Conservation (phyloP, 2,888 invertebrate species). For the Apotomis betuletana region DNA sequence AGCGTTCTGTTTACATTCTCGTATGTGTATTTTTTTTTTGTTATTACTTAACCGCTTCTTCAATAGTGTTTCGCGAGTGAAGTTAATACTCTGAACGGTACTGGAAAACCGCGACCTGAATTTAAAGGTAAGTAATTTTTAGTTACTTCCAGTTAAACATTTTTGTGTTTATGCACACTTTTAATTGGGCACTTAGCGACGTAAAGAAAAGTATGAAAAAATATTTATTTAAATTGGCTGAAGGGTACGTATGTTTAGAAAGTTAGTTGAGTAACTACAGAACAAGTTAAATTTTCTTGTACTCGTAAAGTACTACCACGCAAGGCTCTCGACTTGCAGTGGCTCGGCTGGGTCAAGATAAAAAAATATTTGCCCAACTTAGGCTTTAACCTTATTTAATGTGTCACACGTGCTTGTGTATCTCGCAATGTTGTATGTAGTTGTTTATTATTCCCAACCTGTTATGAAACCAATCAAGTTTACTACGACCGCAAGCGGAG, state of each 20-base stretch:
- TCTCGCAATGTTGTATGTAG: constrained; percentile 25
- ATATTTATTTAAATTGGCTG: constrained; percentile 43
- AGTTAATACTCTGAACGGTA: constrained; percentile 69
- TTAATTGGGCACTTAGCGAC: constrained; percentile 32
- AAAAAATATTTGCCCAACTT: constrained; percentile 60
- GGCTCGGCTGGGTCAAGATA: constrained; percentile 69
- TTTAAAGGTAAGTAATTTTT: constrained; percentile 68
- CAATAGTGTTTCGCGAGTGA: constrained; percentile 72
- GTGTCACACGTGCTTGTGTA: constrained; percentile 27
- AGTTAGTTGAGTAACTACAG: constrained; percentile 76
- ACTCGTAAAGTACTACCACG: constrained; percentile 59
- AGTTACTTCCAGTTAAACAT: constrained; percentile 42
- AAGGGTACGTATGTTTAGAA: constrained; percentile 61
- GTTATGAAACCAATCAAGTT: constrained; percentile 35
- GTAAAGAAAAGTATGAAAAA: constrained; percentile 41
- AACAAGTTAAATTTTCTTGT: constrained; percentile 72
- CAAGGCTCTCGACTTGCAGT: constrained; percentile 73
- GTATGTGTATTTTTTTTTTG: constrained; percentile 57
- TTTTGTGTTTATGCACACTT: constrained; percentile 34
- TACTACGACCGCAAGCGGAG: constrained; percentile 20
- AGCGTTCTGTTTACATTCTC: constrained; percentile 53
- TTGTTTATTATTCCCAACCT: constrained; percentile 32
- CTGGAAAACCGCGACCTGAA: constrained; percentile 64
- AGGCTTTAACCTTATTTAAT: constrained; percentile 31
- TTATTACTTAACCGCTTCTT: constrained; percentile 56